phyloP scores from a whole-genome alignment of 2,113 vertebrate genomes.

The Neotoma lepida region DNA sequence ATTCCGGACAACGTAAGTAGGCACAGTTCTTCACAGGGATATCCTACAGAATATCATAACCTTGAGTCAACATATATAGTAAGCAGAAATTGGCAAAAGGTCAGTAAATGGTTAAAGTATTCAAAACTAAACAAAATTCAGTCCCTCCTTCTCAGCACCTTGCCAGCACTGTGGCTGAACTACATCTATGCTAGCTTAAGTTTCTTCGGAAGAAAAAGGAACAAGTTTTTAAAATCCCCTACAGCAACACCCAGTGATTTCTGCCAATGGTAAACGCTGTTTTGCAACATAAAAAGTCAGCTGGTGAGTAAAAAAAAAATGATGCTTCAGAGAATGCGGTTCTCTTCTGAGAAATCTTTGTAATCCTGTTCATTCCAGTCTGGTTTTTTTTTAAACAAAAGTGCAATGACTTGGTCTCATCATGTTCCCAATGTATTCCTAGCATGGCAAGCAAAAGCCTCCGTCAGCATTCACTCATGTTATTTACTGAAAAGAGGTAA shows the following conservation, averaged over 20 bases:
- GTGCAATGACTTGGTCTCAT: constrained; percentile 78
- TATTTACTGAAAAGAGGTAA: constrained; percentile 83
- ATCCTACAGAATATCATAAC: constrained; percentile 36
- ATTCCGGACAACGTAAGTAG: constrained; percentile 64
- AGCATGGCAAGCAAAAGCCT: constrained; percentile 74
- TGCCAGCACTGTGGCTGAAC: not conserved
- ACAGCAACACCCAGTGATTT: constrained; percentile 71
- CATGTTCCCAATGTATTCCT: constrained; percentile 82
- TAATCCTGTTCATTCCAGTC: constrained; percentile 59
- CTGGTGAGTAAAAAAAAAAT: constrained; percentile 65
- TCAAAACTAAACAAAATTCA: not conserved
- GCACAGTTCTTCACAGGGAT: constrained; percentile 37
- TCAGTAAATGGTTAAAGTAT: constrained; percentile 19
- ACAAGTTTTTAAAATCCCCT: constrained; percentile 58
- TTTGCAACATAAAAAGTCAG: constrained; percentile 71
- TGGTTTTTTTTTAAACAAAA: constrained; percentile 45
- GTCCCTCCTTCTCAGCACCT: too few relatives aligned
- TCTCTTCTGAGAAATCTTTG: constrained; percentile 66
- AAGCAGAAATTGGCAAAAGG: not conserved
- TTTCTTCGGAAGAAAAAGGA: constrained; percentile 74
- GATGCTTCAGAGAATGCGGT: constrained; percentile 53
- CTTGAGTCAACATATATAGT: constrained; percentile 29
- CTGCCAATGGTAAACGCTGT: constrained; percentile 65
- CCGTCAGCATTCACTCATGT: constrained; percentile 70
- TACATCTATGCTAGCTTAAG: constrained; percentile 69